A percentile compares a stretch with the other conserved stretches of the same genome.
Evolutionary conservation across 2,888 invertebrate genomes (phyloP).

Genomic region (Spatulosminthurus flaviceps): DNA sequence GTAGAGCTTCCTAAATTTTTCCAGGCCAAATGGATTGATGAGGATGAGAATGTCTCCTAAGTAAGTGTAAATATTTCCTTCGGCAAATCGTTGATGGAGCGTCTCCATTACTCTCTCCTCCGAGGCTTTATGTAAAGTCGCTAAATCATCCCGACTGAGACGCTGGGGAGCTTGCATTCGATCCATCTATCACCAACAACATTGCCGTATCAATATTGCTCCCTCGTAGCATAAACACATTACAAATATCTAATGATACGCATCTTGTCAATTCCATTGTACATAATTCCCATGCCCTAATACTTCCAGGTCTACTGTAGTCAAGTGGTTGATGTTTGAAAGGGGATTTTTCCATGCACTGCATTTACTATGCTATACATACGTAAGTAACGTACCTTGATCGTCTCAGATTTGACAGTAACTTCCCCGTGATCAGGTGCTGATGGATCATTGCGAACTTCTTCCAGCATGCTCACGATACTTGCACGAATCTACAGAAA

Average conservation of each 20-base stretch:
- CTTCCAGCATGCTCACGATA: slow-evolving; percentile 54
- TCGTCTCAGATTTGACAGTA: slow-evolving; percentile 54
- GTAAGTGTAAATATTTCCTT: slow-evolving; percentile 78
- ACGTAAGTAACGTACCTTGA: slow-evolving; percentile 49
- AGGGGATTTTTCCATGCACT: no score
- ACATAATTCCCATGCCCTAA: no score
- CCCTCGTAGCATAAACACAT: no score
- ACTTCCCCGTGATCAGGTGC: slow-evolving; percentile 64
- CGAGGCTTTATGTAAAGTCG: slow-evolving; percentile 77
- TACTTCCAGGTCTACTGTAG: no score
- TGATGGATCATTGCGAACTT: slow-evolving; percentile 41
- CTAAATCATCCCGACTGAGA: slow-evolving; percentile 85
- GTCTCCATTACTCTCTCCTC: slow-evolving; percentile 78
- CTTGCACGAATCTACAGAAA: slow-evolving; percentile 47
- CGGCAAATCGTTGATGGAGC: slow-evolving; percentile 74
- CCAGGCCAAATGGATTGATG: slow-evolving; percentile 76
- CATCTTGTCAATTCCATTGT: no score
- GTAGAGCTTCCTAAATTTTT: slow-evolving; percentile 31
- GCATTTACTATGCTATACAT: no score
- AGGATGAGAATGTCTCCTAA: slow-evolving; percentile 82
- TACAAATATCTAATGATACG: no score
- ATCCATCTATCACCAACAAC: slow-evolving; percentile 46
- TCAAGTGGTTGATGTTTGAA: no score
- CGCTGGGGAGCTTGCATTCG: slow-evolving; percentile 69
- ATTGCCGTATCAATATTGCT: background rate